phyloP scores from a whole-genome alignment of 1,140 invertebrate genomes.

The Brachionus angularis region DNA sequence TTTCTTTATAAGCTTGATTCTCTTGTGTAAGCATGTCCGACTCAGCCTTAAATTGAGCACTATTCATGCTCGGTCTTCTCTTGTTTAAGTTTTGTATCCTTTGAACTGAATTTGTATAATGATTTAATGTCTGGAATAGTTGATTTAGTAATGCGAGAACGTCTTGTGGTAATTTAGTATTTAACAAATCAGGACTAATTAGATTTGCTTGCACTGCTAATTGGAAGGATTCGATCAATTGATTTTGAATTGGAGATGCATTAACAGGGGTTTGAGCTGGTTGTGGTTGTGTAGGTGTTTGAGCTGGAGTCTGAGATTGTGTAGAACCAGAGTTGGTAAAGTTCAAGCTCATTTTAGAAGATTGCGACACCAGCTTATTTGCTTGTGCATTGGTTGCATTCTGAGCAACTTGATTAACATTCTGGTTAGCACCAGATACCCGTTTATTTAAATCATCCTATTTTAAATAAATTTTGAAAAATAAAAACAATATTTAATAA shows the following conservation, averaged over 20 bases:
- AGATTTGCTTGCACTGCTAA: conserved; percentile 7
- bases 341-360: no score
- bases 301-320: no score
- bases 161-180: conserved; percentile 22
- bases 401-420: no score
- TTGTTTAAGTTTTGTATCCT: background rate
- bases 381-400: no score
- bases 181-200: conserved; percentile 31
- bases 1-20: conserved; percentile 8
- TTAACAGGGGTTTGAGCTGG: no score
- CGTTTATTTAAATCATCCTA: no score
- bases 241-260: background rate
- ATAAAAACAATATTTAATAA: no score
- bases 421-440: no score
- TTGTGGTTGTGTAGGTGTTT: background rate
- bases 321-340: no score
- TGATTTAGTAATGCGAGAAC: conserved; percentile 20
- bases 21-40: conserved; percentile 15
- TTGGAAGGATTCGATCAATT: conserved; percentile 1
- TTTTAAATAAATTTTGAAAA: no score
- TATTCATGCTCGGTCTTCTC: background rate
- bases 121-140: conserved; percentile 36
- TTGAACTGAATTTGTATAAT: background rate
- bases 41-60: conserved; percentile 9
- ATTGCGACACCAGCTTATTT: no score